Conservation (phyloP, 1,140 invertebrate species). For the Triops longicaudatus region DNA sequence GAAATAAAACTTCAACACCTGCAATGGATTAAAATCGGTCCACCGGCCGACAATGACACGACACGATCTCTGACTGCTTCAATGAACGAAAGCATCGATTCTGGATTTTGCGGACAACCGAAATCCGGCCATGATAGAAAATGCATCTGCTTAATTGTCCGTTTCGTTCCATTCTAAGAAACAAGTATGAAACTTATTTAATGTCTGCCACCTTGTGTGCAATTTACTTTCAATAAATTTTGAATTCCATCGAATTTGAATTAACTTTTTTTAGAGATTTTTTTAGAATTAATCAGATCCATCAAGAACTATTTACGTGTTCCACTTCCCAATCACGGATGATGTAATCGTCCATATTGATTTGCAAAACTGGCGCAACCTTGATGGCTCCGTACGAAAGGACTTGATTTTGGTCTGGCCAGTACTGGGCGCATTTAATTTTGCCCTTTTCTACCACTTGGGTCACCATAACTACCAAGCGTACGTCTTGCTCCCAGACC, state of each 20-base stretch:
- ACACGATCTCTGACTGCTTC: conserved; percentile 79
- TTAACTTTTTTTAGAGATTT: conserved; percentile 9
- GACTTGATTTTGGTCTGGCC: conserved; percentile 46
- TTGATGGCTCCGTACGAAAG: conserved; percentile 42
- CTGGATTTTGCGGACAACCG: conserved; percentile 87
- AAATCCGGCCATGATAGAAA: conserved; percentile 64
- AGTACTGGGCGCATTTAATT: conserved; percentile 62
- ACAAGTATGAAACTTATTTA: too few species aligned
- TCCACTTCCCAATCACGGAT: conserved; percentile 46
- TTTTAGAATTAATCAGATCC: conserved; percentile 27
- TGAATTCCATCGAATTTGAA: not conserved
- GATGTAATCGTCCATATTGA: conserved; percentile 46
- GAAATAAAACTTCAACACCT: conserved; percentile 43
- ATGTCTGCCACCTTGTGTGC: too few species aligned
- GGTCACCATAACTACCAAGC: conserved; percentile 69
- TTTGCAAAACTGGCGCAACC: conserved; percentile 43
- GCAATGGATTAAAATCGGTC: conserved; percentile 97
- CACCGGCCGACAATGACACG: conserved; percentile 44
- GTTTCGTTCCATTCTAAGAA: conserved; percentile 43
- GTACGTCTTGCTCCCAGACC: conserved; percentile 62
- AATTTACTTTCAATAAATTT: too few species aligned
- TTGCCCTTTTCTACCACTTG: conserved; percentile 64
- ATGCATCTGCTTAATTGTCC: conserved; percentile 51
- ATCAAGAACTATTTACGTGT: conserved; percentile 38
- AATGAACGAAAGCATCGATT: conserved; percentile 88